Base-by-base conservation (phyloP, 2,797 vertebrate species). In the Arctocebus calabarensis region DNA sequence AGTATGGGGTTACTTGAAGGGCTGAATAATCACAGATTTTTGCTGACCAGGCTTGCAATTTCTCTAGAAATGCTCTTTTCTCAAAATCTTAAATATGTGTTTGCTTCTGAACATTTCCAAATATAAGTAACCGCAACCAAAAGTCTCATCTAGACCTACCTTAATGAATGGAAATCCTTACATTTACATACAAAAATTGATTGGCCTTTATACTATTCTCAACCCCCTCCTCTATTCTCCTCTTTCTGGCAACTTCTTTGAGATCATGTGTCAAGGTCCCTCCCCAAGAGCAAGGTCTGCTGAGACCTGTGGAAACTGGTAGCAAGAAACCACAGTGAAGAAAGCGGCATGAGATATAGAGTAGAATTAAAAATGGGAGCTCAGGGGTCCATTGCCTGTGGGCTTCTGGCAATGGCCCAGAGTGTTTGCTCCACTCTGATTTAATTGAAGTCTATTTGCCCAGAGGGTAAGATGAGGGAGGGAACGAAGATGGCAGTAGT, bases 61-160 rank as follows among this genome's bases (percentile, higher is more conserved):
- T 62, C 55, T 84, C 82, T 84, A 27, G 40, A 75, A 88, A 90
- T 74, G 73, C 7, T 32, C 27, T 78, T 70, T 87, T 9, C 34
- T 93, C 40, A 79, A 84, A 93, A 71, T 52, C 0, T 1, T 88
- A 45, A 93, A 84, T 19, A 32, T 57, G 12, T 5, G 23, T 81
- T 95, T 94, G 75, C 37, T 81, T 89, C 45, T 23, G 73, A 82
- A 91, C 23, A 68, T 61, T 85, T 88, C 27, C 16, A 66, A 82
- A 23, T 27, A 5, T n/a, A 82, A 45, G 57, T 43, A 73, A 88
- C 52, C 52, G 45, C 4, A 52, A 29, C 52, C 43, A 2, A 19
- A 85, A 74, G 14, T 55, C 7, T 95, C 62, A 22, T 66, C 22
- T 32, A 40, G 84, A 68, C 23, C n/a, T 71, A 19, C 25, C 29